Evolutionary conservation across 1,140 invertebrate genomes (phyloP), one percentile per base, ranked within the genome.

Genomic region (Polypedilum pembai): DNA sequence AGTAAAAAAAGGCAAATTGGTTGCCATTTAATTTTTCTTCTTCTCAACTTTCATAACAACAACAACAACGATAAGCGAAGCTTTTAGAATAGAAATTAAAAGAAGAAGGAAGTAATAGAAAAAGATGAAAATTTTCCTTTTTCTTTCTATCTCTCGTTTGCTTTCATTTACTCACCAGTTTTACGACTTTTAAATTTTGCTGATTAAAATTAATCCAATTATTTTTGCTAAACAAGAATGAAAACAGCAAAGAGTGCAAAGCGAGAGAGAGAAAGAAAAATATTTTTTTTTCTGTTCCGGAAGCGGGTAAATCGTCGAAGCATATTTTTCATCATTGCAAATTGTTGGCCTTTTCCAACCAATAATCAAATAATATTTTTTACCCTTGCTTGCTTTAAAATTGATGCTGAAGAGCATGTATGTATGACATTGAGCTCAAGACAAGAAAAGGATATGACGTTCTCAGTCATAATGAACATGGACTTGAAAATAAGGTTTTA

Each of bases 141-240:
- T 15, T 45, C 41, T 10, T 45, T 15, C 8, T 45, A 8, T 45
- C 12, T n/a, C 12, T 56, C 45, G 45, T 15, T 56, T 56, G 45
- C 45, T 56, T 15, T 56, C 41, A 45, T 56, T 56, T 15, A 56
- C 12, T 56, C 45, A 56, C 45, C 65, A 69, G 17, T 69, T 69
- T 69, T 69, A 69, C 65, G 65, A 69, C 65, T 69, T 69, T 69
- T 69, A 69, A 69, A 69, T 69, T 69, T 69, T 20, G 65, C 65
- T 69, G 65, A 69, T 69, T 69, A 69, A 20, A 20, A 20, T 69
- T 69, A 69, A 69, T 69, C 17, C 65, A 69, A 69, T 69, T 69
- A 69, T 10, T 18, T n/a, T 69, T 21, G 18, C n/a, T 69, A 69
- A 69, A 69, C 65, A 69, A 21, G 45, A 12, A 56, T 15, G 45